Conservation (phyloP, 2,888 invertebrate genomes). For the Atrina japonica region DNA sequence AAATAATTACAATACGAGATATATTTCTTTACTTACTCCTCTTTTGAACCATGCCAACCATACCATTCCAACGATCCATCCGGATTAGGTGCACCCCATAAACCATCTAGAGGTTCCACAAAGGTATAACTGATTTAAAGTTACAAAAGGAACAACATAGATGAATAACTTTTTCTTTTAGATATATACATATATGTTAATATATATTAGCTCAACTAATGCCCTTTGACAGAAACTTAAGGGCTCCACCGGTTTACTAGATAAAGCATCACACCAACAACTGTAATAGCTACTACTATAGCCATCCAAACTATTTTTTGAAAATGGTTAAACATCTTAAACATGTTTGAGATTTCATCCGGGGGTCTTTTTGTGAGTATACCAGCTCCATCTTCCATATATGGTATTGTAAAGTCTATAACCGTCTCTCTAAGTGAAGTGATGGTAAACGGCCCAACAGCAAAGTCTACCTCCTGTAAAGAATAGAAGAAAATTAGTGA, state of each 20-base stretch:
- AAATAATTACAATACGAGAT: too few relatives aligned
- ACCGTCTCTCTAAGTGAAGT: slow-evolving; percentile 60
- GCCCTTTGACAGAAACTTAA: too few relatives aligned
- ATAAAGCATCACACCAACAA: slow-evolving; percentile 55
- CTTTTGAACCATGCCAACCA: slow-evolving; percentile 41
- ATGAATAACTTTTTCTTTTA: too few relatives aligned
- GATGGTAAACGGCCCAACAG: slow-evolving; percentile 67
- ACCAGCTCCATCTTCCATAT: slow-evolving; percentile 67
- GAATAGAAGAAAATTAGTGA: too few relatives aligned
- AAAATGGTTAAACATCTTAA: slow-evolving; percentile 65
- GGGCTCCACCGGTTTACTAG: slow-evolving; percentile 55
- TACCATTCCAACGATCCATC: slow-evolving; percentile 42
- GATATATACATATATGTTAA: too few relatives aligned
- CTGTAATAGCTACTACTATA: slow-evolving; percentile 48
- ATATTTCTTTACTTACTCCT: slow-evolving; percentile 18
- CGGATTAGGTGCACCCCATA: slow-evolving; percentile 31
- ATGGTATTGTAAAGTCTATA: slow-evolving; percentile 69
- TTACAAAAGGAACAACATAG: too few relatives aligned
- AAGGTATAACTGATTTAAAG: slow-evolving; percentile 23
- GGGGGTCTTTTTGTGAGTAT: slow-evolving; percentile 63
- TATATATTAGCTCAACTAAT: too few relatives aligned
- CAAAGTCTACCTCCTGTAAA: slow-evolving; percentile 64
- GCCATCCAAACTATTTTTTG: slow-evolving; percentile 59
- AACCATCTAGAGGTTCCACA: slow-evolving; percentile 30
- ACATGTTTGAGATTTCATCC: slow-evolving; percentile 56